Conservation (phyloP, 2,797 vertebrate species). For the Myiotriccus ornatus region DNA sequence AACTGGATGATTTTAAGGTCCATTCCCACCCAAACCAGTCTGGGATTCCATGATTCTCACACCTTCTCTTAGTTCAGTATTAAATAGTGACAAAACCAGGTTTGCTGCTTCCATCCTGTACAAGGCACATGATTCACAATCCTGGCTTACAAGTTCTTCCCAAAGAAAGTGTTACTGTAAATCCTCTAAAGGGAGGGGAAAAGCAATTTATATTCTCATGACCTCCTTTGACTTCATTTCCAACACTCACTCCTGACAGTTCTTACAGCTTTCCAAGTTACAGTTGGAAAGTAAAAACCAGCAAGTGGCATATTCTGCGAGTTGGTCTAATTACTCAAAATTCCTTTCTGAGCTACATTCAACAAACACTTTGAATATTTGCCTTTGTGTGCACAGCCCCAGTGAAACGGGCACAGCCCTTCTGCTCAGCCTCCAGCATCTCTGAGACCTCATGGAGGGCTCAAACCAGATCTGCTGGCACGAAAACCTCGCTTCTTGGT, state of each 20-base stretch:
- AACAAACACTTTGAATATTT: not conserved
- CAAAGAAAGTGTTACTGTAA: not conserved
- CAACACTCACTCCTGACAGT: not conserved
- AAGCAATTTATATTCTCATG: not conserved
- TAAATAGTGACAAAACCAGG: not conserved
- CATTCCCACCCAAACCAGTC: not conserved
- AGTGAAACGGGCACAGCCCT: not conserved
- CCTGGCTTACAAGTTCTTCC: not conserved
- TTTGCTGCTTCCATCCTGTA: not conserved
- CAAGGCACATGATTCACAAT: not conserved
- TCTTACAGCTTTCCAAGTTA: not conserved
- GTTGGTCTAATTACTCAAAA: not conserved
- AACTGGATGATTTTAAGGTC: not conserved
- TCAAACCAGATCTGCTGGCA: not conserved
- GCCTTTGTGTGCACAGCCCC: not conserved
- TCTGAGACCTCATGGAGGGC: not conserved
- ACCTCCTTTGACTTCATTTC: slow-evolving; percentile 18
- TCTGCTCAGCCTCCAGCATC: not conserved
- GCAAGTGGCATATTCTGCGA: not conserved
- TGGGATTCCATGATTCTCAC: not conserved
- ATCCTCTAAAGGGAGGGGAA: not conserved
- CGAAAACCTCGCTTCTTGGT: not conserved
- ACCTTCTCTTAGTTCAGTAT: not conserved
- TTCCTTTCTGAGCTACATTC: not conserved
- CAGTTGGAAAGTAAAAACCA: not conserved